Evolutionary conservation across 2,113 vertebrate species (phyloP), one percentile per base, ranked within the genome.

Genomic region (Heloderma charlesbogerti): DNA sequence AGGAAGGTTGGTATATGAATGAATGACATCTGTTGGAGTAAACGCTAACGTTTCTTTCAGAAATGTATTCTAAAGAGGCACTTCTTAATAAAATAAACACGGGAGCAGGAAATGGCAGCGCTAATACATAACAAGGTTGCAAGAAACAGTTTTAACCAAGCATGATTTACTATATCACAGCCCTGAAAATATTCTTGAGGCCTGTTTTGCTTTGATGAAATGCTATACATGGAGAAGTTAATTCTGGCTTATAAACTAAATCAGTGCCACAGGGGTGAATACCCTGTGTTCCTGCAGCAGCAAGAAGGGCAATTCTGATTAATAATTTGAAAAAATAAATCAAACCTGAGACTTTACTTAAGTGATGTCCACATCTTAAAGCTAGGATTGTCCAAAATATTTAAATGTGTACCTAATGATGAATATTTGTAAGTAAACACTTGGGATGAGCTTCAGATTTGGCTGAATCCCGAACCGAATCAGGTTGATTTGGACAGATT

Each of bases 171-270:
- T 37, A 97, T 97, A 96, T 97, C 95, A 94, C 87, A 90, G 93
- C 93, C 95, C 96, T 95, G 86, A 95, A 97, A 93, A 92, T 89
- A 88, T 95, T 95, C 91, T 63, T 77, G 94, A 94, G 95, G 93
- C 96, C 96, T 88, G 91, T 95, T 95, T 96, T 96, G 88, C 94
- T 96, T 97, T 90, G 89, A 74, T 95, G 96, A 95, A 97, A 94
- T 93, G 93, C 92, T 87, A 93, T 84, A 25, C 77, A 86, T 93
- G 96, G 95, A 96, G 92, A 87, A 96, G 45, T 91, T 95, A 93
- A 86, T 89, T 95, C 92, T 95, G 93, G 89, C 96, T 97, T 97
- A 95, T 97, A 96, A 96, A 97, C 95, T 94, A 96, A 94, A 92
- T 95, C 84, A 43, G 90, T 89, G 84, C 18, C 10, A 2, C 83